Evolutionary conservation across 2,888 invertebrate genomes (phyloP), one percentile per base, ranked within the genome.

Genomic region (Molorchus minor): DNA sequence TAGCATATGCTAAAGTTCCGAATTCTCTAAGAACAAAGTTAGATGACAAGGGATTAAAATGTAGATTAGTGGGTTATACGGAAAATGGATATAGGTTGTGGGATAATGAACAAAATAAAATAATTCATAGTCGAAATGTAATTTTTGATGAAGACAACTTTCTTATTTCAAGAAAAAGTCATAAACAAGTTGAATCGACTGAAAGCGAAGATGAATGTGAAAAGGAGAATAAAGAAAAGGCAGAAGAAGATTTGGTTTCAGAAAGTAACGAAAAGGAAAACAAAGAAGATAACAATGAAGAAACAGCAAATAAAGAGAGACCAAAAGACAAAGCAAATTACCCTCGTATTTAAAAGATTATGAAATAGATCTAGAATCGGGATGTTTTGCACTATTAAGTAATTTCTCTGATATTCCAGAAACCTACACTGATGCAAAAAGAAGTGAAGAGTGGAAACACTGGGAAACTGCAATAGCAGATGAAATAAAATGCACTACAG

Each of bases 131-230:
- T 36, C 49, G 58, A 58, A 52, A 56, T 46, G 59, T 41, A 8
- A 29, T 47, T 53, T 60, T 53, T 21, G 45, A 56, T 30, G 59
- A 62, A 59, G 16, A 56, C 47, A n/a, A n/a, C n/a, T n/a, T n/a
- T 8, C 25, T 36, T 45, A 45, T 30, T 15, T 25, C 47, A 43
- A 49, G 15, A 35, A 56, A 52, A n/a, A 45, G 56, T 8, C 35
- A 36, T 10, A n/a, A 8, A 45, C 7, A 15, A 45, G 40, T 46
- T 19, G 44, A 30, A 44, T 16, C 25, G 46, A 44, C n/a, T 46
- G 3, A 25, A 40, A 46, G 16, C 25, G 54, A 20, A 25, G 5
- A 33, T 33, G 33, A 19, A 46, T 38, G 19, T 13, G 12, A n/a
- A 35, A n/a, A 35, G 46, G 21, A 35, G 38, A 47, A 3, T 41